Evolutionary conservation across 2,797 vertebrate genomes (phyloP).

Genomic region (Heteromormyrus szaboi): DNA sequence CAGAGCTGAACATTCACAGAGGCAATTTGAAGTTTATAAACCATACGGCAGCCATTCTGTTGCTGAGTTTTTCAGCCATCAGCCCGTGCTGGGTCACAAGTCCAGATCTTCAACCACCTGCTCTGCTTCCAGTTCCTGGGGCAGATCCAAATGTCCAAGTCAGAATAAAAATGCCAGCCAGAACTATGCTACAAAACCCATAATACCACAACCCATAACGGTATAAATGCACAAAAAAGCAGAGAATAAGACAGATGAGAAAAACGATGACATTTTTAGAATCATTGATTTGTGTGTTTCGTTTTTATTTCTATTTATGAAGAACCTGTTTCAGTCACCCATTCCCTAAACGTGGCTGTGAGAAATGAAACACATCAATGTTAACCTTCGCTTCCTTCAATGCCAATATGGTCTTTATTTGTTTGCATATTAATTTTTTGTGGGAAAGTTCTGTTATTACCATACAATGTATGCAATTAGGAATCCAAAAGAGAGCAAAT

Average conservation of each 20-base stretch:
- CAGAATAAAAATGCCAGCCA: not conserved
- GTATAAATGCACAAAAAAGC: not conserved
- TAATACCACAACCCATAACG: not conserved
- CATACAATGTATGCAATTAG: not conserved
- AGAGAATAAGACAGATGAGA: not conserved
- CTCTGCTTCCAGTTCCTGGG: not conserved
- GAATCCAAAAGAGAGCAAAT: not conserved
- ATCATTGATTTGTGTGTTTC: not conserved
- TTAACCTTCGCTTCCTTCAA: not conserved
- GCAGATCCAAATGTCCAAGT: not conserved
- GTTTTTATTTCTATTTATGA: not conserved
- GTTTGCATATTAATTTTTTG: not conserved
- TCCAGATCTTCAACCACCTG: constrained; percentile 5
- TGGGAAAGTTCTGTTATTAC: not conserved
- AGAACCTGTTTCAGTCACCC: not conserved
- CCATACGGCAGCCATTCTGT: not conserved
- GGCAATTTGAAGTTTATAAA: not conserved
- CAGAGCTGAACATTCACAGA: not conserved
- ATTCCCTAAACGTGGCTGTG: not conserved
- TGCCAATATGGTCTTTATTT: not conserved
- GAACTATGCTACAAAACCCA: not conserved
- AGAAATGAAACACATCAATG: not conserved
- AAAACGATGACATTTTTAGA: not conserved
- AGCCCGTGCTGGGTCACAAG: not conserved
- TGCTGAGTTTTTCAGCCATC: not conserved